Conservation (phyloP, 2,888 invertebrate genomes). For the Cosmorhoe ocellata region DNA sequence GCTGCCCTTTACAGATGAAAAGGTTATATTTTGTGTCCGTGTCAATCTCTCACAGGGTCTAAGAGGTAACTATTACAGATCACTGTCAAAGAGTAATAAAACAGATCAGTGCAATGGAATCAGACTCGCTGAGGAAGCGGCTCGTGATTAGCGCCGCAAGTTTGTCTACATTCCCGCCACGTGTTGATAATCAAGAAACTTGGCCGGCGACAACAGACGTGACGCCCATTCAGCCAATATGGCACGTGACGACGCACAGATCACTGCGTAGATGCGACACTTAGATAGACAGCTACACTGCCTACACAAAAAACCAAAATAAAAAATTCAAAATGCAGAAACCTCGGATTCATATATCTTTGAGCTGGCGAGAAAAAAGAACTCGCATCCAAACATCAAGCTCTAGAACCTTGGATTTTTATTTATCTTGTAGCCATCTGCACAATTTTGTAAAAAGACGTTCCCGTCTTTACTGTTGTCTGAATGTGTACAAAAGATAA, state of each 20-base stretch:
- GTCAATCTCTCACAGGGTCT: conserved; percentile 4
- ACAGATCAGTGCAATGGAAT: conserved; percentile 10
- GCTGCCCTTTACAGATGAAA: too few relatives aligned
- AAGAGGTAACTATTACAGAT: too few relatives aligned
- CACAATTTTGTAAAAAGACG: too few relatives aligned
- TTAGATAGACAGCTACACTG: neutral
- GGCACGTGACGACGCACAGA: conserved; percentile 54
- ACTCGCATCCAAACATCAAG: too few relatives aligned
- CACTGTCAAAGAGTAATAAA: conserved; percentile 26
- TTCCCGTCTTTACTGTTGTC: too few relatives aligned
- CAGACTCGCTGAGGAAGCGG: conserved; percentile 33
- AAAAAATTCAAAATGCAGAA: too few relatives aligned
- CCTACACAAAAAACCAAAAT: too few relatives aligned
- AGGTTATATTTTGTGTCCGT: neutral
- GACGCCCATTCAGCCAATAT: conserved; percentile 65
- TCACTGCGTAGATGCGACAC: conserved; percentile 29
- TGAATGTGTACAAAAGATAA: too few relatives aligned
- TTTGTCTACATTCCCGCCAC: conserved; percentile 62
- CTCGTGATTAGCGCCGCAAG: conserved; percentile 48
- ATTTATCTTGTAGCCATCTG: too few relatives aligned
- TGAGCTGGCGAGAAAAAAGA: too few relatives aligned
- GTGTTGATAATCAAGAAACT: conserved; percentile 76
- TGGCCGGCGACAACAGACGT: conserved; percentile 67
- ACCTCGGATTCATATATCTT: too few relatives aligned
- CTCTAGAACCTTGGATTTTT: too few relatives aligned